Evolutionary conservation across 2,113 vertebrate species (phyloP), one percentile per base, ranked within the genome.

Genomic region (Scomber japonicus): DNA sequence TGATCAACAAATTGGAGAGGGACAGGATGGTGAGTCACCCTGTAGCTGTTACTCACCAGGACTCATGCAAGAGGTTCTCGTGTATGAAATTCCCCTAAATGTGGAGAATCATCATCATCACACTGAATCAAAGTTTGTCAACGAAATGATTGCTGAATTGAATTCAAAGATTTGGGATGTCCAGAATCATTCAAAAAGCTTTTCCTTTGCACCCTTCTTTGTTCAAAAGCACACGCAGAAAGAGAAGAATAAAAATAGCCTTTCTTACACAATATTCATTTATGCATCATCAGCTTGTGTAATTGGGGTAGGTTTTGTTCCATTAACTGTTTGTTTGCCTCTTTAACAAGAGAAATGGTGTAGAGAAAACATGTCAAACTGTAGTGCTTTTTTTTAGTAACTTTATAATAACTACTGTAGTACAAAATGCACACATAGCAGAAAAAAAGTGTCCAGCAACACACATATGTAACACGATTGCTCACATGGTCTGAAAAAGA

Each of bases 1-100:
- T 99, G 74, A 91, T 98, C 75, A 95, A 97, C 79, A 98, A 97
- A 87, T 94, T 99, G 87, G 97, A 99, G 89, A 96, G 93, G 82
- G 98, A 99, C 72, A 96, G 96, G 85, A 96, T 98, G 93, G 98
- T 99, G 91, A 97, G 94, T 86, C 63, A 59, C 8, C 3, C 19
- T 53, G 30, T 8, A 27, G 12, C 44, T 70, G 48, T 15, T 54
- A 57, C 24, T n/a, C 50, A 54, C 12, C 31, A 31, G 15, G 16
- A 54, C 6, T 54, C 7, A 12, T 55, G 49, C 4, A 24, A 65
- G 21, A 30, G 51, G 17, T 46, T 65, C 5, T 63, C 17, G 4
- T 45, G 11, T 16, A 7, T 48, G 8, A 31, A n/a, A 27, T 50
- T 45, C 7, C 48, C 7, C 14, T 10, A 40, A 71, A 51, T 17